These are phyloP conservation scores for Budorcas taxicolor DNA, from an alignment of 2,113 vertebrate species.

Conservation along the genomic window DNA sequence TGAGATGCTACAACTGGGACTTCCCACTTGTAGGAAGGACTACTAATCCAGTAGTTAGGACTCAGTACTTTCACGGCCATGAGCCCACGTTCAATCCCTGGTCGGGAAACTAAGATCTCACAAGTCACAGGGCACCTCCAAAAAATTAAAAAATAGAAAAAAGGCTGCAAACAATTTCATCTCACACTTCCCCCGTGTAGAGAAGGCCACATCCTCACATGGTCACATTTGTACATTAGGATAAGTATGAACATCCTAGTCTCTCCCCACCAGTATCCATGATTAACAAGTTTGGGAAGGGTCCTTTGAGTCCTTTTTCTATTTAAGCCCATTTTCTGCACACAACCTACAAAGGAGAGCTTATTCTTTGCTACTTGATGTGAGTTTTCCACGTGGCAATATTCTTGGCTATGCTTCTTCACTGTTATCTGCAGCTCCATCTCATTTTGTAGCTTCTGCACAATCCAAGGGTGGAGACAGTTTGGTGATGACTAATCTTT, in stretches of 20 bases:
- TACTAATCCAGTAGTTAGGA: background rate
- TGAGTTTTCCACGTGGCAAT: too few species aligned
- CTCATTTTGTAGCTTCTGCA: rapidly evolving
- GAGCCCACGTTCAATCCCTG: background rate
- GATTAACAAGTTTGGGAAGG: background rate
- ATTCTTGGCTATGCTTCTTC: rapidly evolving
- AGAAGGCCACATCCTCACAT: background rate
- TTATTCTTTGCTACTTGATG: rapidly evolving
- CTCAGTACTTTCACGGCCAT: background rate
- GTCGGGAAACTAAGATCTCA: background rate
- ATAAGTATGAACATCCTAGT: rapidly evolving
- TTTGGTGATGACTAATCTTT: rapidly evolving
- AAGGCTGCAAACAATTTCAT: background rate
- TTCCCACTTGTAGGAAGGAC: background rate
- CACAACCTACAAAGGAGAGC: background rate
- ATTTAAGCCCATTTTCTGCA: background rate
- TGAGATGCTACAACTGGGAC: background rate
- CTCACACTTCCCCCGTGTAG: rapidly evolving
- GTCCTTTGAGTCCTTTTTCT: background rate
- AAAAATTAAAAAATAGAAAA: background rate
- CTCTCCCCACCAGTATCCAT: background rate
- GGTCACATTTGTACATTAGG: rapidly evolving
- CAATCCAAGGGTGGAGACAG: rapidly evolving
- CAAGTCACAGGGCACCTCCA: background rate
- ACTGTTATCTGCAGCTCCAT: rapidly evolving